phyloP scores from a whole-genome alignment of 2,113 vertebrate genomes.

The Agelaius phoeniceus region DNA sequence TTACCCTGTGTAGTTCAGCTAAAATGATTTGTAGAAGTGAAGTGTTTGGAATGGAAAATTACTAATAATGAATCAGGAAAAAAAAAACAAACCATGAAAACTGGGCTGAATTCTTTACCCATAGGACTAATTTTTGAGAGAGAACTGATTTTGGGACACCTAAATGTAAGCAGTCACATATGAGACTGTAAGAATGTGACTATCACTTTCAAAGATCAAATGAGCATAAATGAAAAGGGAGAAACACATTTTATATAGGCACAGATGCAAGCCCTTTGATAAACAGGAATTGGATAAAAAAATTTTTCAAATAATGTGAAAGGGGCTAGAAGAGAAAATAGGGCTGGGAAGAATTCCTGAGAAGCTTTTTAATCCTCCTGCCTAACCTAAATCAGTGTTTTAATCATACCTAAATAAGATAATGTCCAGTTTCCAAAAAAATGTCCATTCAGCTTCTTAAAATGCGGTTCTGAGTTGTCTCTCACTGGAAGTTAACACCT shows the following conservation, averaged over 20 bases:
- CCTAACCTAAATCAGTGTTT: neutral
- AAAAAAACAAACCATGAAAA: neutral
- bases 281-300: neutral
- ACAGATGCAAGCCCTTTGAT: neutral
- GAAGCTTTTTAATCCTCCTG: neutral
- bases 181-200: neutral
- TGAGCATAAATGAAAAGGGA: neutral
- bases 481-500: neutral
- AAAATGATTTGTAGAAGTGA: neutral
- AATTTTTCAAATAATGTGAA: neutral
- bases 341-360: neutral
- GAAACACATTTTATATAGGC: neutral
- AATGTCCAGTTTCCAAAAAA: neutral
- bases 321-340: neutral
- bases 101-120: neutral
- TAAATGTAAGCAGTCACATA: neutral
- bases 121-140: neutral
- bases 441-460: neutral
- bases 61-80: neutral
- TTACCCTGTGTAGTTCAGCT: neutral
- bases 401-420: neutral
- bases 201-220: neutral
- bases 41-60: neutral
- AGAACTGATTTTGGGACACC: neutral
- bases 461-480: neutral